Base-by-base conservation (phyloP, 2,888 invertebrate species). In the Noctua comes region DNA sequence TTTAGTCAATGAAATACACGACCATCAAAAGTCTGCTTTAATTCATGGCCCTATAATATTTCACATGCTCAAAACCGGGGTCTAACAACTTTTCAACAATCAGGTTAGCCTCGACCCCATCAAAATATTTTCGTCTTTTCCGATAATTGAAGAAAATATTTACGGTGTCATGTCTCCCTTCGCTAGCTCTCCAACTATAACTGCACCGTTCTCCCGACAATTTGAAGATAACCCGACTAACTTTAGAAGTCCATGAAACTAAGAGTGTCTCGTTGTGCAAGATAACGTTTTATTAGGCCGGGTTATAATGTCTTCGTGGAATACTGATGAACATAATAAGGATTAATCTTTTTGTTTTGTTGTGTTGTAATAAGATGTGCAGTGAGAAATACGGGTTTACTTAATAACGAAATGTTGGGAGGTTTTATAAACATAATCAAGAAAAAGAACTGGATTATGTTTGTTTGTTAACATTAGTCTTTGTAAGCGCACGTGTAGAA, bases 221-320 rank as follows among this genome's bases (percentile, higher is more conserved):
- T 85, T 85, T 77, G 64, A 54, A 68, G 71, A 85, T 85, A 85
- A 59, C 43, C 57, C 77, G 8, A 40, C 83, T 64, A 83, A 85
- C 69, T 85, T 83, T 68, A 64, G 77, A 76, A 80, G 81, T 51
- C 54, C 27, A 51, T 69, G 36, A 77, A 48, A 59, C 76, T 81
- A 54, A 51, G 69, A 57, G 57, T 72, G 68, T 65, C 54, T 72
- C 65, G 66, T 76, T 79, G 48, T 65, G 40, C 21, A 54, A 73
- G 86, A 87, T 87, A 87, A 76, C 76, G 68, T 87, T 87, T 85
- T 81, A 83, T 72, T 68, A 40, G 51, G 83, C 48, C 57, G 77
- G 81, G 54, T 84, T 86, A 86, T 86, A 80, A 65, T 73, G 48
- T 57, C 69, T 46, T 77, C 31, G 13, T 43, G 46, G 69, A 73